Conservation (phyloP, 1,140 invertebrate genomes). For the Aphis craccivora region DNA sequence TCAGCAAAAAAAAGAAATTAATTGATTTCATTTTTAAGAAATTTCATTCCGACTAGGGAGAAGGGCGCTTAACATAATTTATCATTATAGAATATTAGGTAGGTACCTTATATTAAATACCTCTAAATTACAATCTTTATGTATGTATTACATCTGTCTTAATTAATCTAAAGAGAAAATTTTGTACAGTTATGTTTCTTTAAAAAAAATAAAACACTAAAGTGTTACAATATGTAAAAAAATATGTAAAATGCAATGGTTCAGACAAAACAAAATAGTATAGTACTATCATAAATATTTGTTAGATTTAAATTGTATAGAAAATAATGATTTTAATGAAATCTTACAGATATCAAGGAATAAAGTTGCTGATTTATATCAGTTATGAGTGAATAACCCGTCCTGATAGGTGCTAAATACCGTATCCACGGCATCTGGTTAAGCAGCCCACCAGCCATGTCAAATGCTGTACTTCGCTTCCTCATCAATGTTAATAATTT, state of each 20-base stretch:
- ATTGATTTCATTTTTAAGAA: not conserved
- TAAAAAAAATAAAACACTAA: not conserved
- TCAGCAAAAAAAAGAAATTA: not conserved
- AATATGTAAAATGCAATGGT: not conserved
- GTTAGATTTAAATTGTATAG: not conserved
- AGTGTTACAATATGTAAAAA: not conserved
- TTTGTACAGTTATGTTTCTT: not conserved
- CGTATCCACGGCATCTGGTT: conserved; percentile 76
- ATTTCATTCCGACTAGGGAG: not conserved
- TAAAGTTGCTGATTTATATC: conserved; percentile 71
- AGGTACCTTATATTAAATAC: not conserved
- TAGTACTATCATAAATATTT: not conserved
- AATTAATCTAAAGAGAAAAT: not conserved
- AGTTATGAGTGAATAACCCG: conserved; percentile 74
- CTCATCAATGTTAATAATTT: conserved; percentile 71
- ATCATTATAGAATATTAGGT: not conserved
- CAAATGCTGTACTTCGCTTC: conserved; percentile 71
- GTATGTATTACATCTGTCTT: not conserved
- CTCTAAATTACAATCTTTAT: not conserved
- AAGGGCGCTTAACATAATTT: not conserved
- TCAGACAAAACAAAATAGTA: conserved; percentile 9
- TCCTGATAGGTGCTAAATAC: conserved; percentile 71
- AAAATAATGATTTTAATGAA: not conserved
- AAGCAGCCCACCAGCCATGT: conserved; percentile 74
- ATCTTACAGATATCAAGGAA: conserved; percentile 67